Evolutionary conservation across 1,140 invertebrate species (phyloP).

Genomic region (Leptonema lineaticorne): DNA sequence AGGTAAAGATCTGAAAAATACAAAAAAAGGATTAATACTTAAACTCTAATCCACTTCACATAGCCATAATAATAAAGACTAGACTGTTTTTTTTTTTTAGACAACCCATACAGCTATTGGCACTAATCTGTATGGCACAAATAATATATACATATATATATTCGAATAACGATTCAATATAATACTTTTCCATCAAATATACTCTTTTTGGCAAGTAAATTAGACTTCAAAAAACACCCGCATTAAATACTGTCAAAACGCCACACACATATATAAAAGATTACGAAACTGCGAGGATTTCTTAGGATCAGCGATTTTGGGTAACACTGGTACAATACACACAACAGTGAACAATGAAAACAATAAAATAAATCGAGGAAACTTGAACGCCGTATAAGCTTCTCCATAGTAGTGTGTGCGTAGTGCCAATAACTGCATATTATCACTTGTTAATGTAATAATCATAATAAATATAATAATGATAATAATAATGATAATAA

Average conservation of each 20-base stretch:
- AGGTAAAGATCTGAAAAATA: conserved; percentile 44
- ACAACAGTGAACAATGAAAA: background rate
- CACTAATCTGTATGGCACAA: conserved; percentile 41
- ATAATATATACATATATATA: conserved; percentile 34
- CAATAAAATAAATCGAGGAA: too few relatives aligned
- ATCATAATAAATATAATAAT: too few relatives aligned
- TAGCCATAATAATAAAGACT: conserved; percentile 42
- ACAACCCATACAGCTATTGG: conserved; percentile 43
- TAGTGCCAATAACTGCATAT: conserved; percentile 60
- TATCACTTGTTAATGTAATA: conserved; percentile 45
- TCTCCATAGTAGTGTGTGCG: conserved; percentile 19
- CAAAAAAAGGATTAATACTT: conserved; percentile 43
- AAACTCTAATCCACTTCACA: conserved; percentile 41
- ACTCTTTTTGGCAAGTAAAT: conserved; percentile 39
- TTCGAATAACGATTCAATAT: conserved; percentile 36
- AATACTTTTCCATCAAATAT: conserved; percentile 40
- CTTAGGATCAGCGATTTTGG: too few relatives aligned
- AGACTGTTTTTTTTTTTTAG: conserved; percentile 40
- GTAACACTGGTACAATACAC: conserved; percentile 13
- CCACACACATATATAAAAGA: too few relatives aligned
- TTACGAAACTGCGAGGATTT: too few relatives aligned
- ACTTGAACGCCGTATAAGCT: too few relatives aligned
- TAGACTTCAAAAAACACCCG: too few relatives aligned
- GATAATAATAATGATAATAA: too few relatives aligned
- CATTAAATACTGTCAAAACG: background rate